Evolutionary conservation across 2,113 vertebrate species (phyloP), one percentile per base, ranked within the genome.

Genomic region (Piprites chloris): DNA sequence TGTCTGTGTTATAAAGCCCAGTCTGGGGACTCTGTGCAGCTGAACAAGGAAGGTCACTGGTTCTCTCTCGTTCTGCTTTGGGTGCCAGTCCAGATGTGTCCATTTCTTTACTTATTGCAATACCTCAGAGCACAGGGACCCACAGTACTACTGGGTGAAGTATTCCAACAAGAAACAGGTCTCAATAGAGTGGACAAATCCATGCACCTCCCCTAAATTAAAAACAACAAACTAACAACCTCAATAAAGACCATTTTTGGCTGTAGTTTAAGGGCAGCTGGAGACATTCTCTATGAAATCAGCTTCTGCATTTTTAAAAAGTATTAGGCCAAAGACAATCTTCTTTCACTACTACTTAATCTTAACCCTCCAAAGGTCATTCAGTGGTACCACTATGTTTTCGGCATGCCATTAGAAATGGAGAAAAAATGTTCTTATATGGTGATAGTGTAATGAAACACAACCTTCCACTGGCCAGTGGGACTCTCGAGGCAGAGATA

Each of bases 401-500:
- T 93, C 2, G 20, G 53, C 79, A 75, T 96, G 73, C 69, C 69
- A 42, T 87, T 95, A 87, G 78, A 92, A 93, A 89, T 46, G 37
- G 47, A 85, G 88, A 93, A 95, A 95, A 94, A 85, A 77, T 94
- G 88, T 76, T 96, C 90, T 97, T 94, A 94, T 94, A 89, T 96
- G 87, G 89, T 93, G 89, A 73, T 96, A 91, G 78, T 68, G 65
- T 94, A 94, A 91, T 92, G 90, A 96, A 94, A 96, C 92, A 91
- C 89, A 96, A 88, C 77, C 61, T 96, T 95, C 94, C 61, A 61
- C 88, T 95, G 90, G 91, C 93, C 91, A 92, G 71, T 87, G 93
- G 90, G 96, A 97, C 94, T 96, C 93, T 95, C 2, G 1, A 95
- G 89, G 95, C 95, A 91, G 83, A 97, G 87, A 96, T 94, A 97